Base-by-base conservation (phyloP, 2,888 invertebrate genomes). In the Acheta domesticus region DNA sequence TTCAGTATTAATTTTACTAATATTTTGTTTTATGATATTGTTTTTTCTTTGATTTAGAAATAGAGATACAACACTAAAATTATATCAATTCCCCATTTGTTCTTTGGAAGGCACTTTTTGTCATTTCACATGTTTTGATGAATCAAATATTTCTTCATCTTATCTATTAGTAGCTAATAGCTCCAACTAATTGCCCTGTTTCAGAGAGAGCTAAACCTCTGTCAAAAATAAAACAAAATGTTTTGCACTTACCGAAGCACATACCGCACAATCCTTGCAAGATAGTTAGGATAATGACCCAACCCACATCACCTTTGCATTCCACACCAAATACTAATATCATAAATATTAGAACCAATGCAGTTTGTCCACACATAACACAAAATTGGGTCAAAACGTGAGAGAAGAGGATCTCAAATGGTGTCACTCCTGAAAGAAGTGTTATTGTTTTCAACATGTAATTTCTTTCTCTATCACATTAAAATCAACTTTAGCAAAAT, bases 361-460 rank as follows among this genome's bases (percentile, higher is more conserved):
- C 92, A 0, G 97, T 97, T 89, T 98, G 97, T 0, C 97, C 96
- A 83, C 95, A 93, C 95, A 98, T 96, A 36, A 97, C 96, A 81
- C 97, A 93, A 87, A 97, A 96, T 89, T 98, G 97, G 0, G 97
- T 96, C 79, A 96, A 91, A 80, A 98, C 96, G 88, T 97, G 97
- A 0, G 96, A 96, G 87, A 97, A 93, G 83, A 98, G 91, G 84
- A 98, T 94, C 90, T 98, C 97, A 12, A 93, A 93, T 0, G 96
- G 95, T 0, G 94, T 92, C 74, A 98, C 97, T 81, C 97, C 97
- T 89, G 85, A 48, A 83, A 85, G 11, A 83, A 82, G 75, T 74
- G 0, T 3, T 62, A 62, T 62, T 62, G 16, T 12, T 23, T 23
- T 23, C 16, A 62, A 62, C 14, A 19, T 62, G 62, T 14, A 62